Percentiles rank a stretch among this genome's conserved stretches.
Evolutionary conservation across 2,888 invertebrate genomes (phyloP).

Genomic region (Malachius bipustulatus): DNA sequence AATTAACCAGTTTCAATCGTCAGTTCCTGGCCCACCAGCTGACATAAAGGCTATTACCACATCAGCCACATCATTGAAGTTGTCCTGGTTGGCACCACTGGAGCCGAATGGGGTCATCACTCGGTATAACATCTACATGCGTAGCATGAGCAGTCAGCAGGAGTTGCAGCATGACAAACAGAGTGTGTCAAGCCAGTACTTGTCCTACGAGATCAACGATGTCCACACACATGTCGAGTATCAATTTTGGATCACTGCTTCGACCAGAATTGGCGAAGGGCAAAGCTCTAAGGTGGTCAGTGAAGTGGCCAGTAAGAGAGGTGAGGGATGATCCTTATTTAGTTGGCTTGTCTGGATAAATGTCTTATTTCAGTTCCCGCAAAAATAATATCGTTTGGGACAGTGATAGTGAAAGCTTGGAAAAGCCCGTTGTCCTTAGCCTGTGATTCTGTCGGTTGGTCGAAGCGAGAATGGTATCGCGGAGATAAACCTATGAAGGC

Average conservation of each 20-base stretch:
- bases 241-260: slow-evolving; percentile 69
- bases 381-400: slow-evolving; percentile 59
- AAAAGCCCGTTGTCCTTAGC: slow-evolving; percentile 50
- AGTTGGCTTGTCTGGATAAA: background rate
- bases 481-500: slow-evolving; percentile 45
- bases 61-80: slow-evolving; percentile 58
- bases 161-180: slow-evolving; percentile 58
- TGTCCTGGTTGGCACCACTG: slow-evolving; percentile 65
- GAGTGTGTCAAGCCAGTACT: slow-evolving; percentile 50
- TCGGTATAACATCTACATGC: slow-evolving; percentile 60
- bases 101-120: slow-evolving; percentile 67
- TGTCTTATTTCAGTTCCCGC: slow-evolving; percentile 44
- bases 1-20: no score
- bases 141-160: slow-evolving; percentile 54
- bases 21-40: slow-evolving; percentile 67
- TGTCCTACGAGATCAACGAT: slow-evolving; percentile 53
- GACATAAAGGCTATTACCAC: slow-evolving; percentile 70
- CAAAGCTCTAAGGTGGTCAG: slow-evolving; percentile 57
- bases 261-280: slow-evolving; percentile 66
- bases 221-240: slow-evolving; percentile 60
- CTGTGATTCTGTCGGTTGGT: slow-evolving; percentile 55
- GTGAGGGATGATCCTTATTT: slow-evolving; percentile 26
- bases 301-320: slow-evolving; percentile 51
- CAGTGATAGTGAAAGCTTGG: slow-evolving; percentile 53
- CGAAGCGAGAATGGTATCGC: slow-evolving; percentile 53